A percentile compares a stretch with the other conserved stretches of the same genome.
Evolutionary conservation across 2,888 invertebrate genomes (phyloP).

Genomic region (Girardia tigrina): DNA sequence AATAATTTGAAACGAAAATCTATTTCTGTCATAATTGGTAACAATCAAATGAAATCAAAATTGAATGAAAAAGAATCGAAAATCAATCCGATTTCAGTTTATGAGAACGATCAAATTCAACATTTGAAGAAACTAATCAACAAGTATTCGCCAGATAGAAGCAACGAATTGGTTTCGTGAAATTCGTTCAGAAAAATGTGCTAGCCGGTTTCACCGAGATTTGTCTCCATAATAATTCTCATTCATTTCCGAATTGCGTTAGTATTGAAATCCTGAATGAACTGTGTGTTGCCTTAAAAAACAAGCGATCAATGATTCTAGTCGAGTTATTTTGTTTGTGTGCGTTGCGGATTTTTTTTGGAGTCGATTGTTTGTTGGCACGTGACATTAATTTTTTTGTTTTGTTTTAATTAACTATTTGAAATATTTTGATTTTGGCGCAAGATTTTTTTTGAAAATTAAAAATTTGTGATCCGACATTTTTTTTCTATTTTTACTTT

Average conservation of each 20-base stretch:
- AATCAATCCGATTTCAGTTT: not conserved
- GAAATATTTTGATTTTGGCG: too few species aligned
- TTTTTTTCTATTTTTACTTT: too few species aligned
- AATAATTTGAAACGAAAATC: slow-evolving; percentile 14
- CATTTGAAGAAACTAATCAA: slow-evolving; percentile 36
- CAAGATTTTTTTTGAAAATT: too few species aligned
- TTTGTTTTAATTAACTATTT: too few species aligned
- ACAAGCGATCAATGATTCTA: too few species aligned
- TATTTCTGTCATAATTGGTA: not conserved
- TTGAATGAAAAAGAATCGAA: not conserved
- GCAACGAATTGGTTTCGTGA: slow-evolving; percentile 52
- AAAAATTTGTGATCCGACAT: too few species aligned
- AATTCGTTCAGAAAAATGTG: slow-evolving; percentile 54
- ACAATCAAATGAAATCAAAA: not conserved
- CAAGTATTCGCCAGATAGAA: slow-evolving; percentile 49
- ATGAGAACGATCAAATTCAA: not conserved
- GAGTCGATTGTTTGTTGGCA: too few species aligned
- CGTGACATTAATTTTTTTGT: too few species aligned
- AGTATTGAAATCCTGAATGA: too few species aligned
- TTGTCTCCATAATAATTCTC: slow-evolving; percentile 46
- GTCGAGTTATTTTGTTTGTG: too few species aligned
- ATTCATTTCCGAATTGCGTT: not conserved
- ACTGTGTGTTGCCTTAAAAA: too few species aligned
- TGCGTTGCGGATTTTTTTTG: too few species aligned
- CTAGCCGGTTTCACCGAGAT: slow-evolving; percentile 56